Conservation (phyloP, 2,113 vertebrate species). For the Notiomystis cincta region DNA sequence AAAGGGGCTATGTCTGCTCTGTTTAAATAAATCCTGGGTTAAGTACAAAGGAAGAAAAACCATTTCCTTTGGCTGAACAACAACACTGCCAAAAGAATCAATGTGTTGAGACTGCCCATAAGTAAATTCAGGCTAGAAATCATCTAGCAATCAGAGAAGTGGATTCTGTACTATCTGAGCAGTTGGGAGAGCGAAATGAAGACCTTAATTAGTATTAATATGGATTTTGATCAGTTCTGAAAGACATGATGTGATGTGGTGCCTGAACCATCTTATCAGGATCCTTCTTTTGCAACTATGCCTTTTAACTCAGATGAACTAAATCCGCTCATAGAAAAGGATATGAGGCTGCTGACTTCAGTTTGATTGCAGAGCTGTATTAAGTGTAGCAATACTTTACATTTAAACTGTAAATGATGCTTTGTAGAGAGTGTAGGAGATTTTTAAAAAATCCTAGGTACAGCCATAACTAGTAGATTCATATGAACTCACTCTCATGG, state of each 20-base stretch:
- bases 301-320: neutral
- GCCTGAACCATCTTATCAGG: neutral
- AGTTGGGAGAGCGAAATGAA: neutral
- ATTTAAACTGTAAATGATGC: neutral
- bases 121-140: neutral
- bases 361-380: neutral
- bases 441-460: neutral
- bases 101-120: accelerated
- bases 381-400: neutral
- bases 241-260: neutral
- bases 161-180: neutral
- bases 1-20: neutral
- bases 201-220: neutral
- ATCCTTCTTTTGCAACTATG: neutral
- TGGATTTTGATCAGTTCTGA: neutral
- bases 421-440: neutral
- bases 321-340: neutral
- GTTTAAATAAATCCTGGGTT: neutral
- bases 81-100: accelerated
- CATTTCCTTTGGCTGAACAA: neutral
- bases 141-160: neutral
- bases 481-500: neutral
- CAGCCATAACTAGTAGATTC: neutral
- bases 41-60: neutral
- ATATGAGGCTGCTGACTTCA: neutral